These are phyloP conservation scores for Poeciliopsis presidionis DNA, from an alignment of 2,797 vertebrate genomes.

Conservation along the genomic window DNA sequence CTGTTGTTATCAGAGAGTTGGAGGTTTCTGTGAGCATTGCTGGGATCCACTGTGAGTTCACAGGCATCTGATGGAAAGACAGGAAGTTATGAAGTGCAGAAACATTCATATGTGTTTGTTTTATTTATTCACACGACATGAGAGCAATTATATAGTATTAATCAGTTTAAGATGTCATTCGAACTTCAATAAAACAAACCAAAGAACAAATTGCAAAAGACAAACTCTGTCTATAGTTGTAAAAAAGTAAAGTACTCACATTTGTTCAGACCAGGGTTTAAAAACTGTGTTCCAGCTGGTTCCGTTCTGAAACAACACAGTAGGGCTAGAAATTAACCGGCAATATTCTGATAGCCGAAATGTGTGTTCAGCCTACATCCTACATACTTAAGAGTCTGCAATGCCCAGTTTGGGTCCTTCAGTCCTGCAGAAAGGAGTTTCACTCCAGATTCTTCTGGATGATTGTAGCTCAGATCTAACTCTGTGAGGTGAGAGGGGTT, in stretches of 20 bases:
- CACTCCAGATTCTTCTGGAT: not conserved
- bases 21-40: not conserved
- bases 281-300: not conserved
- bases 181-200: not conserved
- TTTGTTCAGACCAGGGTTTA: not conserved
- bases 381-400: slow-evolving; percentile 29
- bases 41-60: not conserved
- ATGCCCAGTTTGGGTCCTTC: not conserved
- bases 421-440: slow-evolving; percentile 7
- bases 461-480: slow-evolving; percentile 48
- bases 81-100: no score
- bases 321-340: no score
- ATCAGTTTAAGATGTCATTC: not conserved
- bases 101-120: not conserved
- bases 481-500: slow-evolving; percentile 26
- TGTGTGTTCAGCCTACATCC: no score
- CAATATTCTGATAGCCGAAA: no score
- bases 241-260: not conserved
- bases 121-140: not conserved
- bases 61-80: no score
- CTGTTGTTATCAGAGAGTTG: not conserved
- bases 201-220: not conserved
- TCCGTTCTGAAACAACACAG: not conserved
- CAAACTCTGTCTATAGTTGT: not conserved
- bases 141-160: no score